Conservation (phyloP, 2,113 vertebrate species). For the Leptosomus discolor region DNA sequence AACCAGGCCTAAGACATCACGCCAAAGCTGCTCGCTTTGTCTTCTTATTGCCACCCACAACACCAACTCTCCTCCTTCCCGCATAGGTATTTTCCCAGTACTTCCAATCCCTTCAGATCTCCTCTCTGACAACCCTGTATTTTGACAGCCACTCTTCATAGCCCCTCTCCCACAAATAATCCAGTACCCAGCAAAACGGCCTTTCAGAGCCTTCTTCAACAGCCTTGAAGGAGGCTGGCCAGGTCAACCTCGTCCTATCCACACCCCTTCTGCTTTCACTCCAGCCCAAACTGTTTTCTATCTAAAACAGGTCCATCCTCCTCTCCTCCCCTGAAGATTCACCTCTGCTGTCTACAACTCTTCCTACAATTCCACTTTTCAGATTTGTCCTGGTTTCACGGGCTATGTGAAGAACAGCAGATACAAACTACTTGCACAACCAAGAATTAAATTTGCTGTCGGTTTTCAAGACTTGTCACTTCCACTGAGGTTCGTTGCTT, state of each 20-base stretch:
- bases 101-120: neutral
- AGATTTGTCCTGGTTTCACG: neutral
- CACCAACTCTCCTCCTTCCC: neutral
- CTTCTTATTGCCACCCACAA: neutral
- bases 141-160: neutral
- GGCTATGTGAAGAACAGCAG: neutral
- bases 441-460: neutral
- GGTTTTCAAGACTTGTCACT: neutral
- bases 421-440: neutral
- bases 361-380: neutral
- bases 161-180: neutral
- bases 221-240: neutral
- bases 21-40: neutral
- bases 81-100: neutral
- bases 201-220: neutral
- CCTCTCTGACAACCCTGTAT: neutral
- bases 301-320: neutral
- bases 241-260: neutral
- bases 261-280: neutral
- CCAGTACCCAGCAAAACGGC: neutral
- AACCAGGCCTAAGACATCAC: neutral
- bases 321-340: neutral
- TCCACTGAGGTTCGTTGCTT: fast-evolving
- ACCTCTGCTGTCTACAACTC: neutral
- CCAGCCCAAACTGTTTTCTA: neutral